These are phyloP conservation scores for Balanococcus diminutus DNA, from an alignment of 2,888 invertebrate genomes.

Conservation along the genomic window DNA sequence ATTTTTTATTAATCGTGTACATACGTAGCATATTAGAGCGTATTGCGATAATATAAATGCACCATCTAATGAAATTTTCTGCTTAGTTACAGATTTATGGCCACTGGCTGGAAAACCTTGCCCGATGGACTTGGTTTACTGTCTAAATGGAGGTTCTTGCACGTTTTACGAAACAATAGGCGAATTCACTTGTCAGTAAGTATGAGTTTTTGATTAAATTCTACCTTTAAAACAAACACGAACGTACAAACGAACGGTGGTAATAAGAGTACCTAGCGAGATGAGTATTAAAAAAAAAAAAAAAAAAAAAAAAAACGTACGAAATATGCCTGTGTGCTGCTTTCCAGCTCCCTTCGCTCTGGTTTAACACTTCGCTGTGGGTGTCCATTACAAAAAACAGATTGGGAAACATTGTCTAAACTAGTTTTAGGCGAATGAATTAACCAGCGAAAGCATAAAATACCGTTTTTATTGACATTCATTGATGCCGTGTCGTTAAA, in stretches of 20 bases:
- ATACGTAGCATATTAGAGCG: not conserved
- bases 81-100: constrained; percentile 65
- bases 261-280: too few species aligned
- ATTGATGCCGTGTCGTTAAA: constrained; percentile 40
- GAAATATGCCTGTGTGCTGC: not conserved
- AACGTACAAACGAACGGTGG: too few species aligned
- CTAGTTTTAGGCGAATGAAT: constrained; percentile 20
- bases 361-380: not conserved
- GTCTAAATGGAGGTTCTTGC: constrained; percentile 88
- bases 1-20: constrained; percentile 34
- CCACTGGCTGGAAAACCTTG: constrained; percentile 70
- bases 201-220: constrained; percentile 59
- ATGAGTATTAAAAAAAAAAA: not conserved
- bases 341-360: not conserved
- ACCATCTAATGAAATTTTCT: constrained; percentile 55
- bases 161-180: constrained; percentile 78
- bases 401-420: constrained; percentile 40
- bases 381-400: not conserved
- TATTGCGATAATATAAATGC: constrained; percentile 14
- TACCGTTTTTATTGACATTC: constrained; percentile 42
- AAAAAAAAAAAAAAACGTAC: not conserved
- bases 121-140: constrained; percentile 73
- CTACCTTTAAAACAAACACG: not conserved
- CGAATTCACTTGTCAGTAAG: constrained; percentile 87
- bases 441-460: constrained; percentile 14